A percentile compares a stretch with the other conserved stretches of the same genome.
Conservation (phyloP, 1,140 invertebrate species). For the Rhopalosiphum maidis region DNA sequence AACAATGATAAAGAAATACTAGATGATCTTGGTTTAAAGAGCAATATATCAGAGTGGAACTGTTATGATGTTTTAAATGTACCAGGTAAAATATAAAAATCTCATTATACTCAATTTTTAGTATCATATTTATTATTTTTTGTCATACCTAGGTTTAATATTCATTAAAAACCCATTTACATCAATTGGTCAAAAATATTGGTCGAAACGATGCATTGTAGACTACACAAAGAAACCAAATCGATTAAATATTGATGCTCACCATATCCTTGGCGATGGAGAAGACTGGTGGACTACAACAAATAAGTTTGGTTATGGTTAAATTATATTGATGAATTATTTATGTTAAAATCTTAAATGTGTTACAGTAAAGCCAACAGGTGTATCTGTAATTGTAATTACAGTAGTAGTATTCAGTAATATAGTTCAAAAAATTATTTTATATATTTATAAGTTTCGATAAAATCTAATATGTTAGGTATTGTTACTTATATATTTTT, state of each 20-base stretch:
- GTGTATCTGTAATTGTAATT: background rate
- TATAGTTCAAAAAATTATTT: background rate
- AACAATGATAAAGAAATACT: conserved; percentile 28
- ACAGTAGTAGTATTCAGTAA: no score
- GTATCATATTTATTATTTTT: background rate
- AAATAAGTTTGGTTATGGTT: conserved; percentile 60
- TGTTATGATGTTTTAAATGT: conserved; percentile 40
- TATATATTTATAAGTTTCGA: background rate
- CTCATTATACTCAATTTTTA: background rate
- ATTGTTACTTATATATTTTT: background rate
- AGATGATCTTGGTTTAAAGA: conserved; percentile 39
- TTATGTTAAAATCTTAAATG: background rate
- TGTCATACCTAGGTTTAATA: conserved; percentile 70
- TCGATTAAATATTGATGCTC: conserved; percentile 77
- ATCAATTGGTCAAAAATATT: conserved; percentile 76
- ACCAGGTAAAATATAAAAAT: conserved; percentile 42
- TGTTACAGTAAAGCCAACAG: background rate
- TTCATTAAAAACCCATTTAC: conserved; percentile 87
- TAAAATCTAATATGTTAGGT: background rate
- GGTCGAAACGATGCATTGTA: conserved; percentile 79
- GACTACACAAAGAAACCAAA: conserved; percentile 80
- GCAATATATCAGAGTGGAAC: conserved; percentile 45
- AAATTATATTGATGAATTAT: conserved; percentile 2
- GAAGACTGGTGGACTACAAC: conserved; percentile 66
- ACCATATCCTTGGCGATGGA: conserved; percentile 64